These are phyloP conservation scores for Otolemur garnettii DNA, from an alignment of 2,113 vertebrate genomes.

Conservation along the genomic window DNA sequence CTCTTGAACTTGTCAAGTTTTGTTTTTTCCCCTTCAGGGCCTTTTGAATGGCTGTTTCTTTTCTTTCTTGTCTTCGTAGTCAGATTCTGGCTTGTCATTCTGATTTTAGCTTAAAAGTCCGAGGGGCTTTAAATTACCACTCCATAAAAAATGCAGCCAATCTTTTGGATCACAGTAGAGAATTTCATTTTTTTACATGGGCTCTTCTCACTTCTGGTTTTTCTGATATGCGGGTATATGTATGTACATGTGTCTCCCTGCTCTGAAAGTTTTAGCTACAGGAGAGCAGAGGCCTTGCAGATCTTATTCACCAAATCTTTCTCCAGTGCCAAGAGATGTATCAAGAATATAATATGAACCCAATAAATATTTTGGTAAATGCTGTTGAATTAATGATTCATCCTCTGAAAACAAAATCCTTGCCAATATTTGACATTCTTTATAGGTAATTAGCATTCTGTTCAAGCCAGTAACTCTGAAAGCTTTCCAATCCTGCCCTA, in stretches of 20 bases:
- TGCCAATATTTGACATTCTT: neutral
- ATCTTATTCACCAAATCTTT: neutral
- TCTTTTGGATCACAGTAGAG: neutral
- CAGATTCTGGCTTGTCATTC: slow-evolving; percentile 29
- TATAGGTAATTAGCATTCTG: neutral
- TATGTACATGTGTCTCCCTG: neutral
- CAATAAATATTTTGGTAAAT: neutral
- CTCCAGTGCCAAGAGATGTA: neutral
- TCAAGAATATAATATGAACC: neutral
- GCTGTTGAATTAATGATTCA: slow-evolving; percentile 24
- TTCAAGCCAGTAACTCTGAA: slow-evolving; percentile 3
- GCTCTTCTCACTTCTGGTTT: neutral
- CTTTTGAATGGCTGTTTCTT: slow-evolving; percentile 22
- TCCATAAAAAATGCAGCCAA: neutral
- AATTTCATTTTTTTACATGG: neutral
- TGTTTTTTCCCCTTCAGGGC: neutral
- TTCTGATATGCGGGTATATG: neutral
- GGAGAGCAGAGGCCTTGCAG: neutral
- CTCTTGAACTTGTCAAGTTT: neutral
- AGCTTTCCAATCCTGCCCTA: neutral
- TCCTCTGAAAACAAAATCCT: neutral
- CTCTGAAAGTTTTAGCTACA: neutral
- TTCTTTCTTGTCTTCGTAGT: slow-evolving; percentile 46
- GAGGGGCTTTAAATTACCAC: neutral
- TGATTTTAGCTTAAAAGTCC: slow-evolving; percentile 21